Conservation (phyloP, 2,797 vertebrate genomes). For the Leucoraja ocellata region DNA sequence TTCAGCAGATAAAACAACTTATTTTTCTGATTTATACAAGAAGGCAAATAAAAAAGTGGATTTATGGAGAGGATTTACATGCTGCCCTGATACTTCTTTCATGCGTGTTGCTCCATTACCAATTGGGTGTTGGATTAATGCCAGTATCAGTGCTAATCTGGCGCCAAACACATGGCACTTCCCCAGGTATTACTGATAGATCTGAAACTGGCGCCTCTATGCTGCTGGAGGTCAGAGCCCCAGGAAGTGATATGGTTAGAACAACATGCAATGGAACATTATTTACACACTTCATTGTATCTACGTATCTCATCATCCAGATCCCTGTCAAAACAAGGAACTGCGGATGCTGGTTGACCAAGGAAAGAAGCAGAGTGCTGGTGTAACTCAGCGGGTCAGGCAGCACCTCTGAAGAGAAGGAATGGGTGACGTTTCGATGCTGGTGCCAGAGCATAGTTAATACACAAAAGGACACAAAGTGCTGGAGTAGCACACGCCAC, state of each 20-base stretch:
- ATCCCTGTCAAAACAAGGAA: background rate
- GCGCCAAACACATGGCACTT: background rate
- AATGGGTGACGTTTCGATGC: no score
- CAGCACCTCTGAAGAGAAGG: no score
- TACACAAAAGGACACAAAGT: no score
- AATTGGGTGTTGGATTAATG: background rate
- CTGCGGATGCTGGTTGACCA: no score
- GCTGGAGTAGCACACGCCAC: no score
- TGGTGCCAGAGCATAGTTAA: no score
- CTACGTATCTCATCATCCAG: background rate
- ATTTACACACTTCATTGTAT: background rate
- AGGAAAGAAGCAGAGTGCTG: no score
- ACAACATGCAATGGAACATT: background rate
- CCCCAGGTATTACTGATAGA: background rate
- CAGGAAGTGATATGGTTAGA: background rate
- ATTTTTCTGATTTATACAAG: conserved; percentile 27
- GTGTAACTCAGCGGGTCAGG: no score
- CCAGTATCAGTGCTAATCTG: conserved; percentile 10
- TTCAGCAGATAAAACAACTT: conserved; percentile 28
- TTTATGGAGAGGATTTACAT: background rate
- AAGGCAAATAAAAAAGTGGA: conserved; percentile 20
- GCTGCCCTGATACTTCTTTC: background rate
- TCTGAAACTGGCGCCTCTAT: background rate
- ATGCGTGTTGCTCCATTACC: background rate
- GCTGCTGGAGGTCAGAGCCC: background rate